phyloP scores from a whole-genome alignment of 2,797 vertebrate species.

The Poeciliopsis gracilis region DNA sequence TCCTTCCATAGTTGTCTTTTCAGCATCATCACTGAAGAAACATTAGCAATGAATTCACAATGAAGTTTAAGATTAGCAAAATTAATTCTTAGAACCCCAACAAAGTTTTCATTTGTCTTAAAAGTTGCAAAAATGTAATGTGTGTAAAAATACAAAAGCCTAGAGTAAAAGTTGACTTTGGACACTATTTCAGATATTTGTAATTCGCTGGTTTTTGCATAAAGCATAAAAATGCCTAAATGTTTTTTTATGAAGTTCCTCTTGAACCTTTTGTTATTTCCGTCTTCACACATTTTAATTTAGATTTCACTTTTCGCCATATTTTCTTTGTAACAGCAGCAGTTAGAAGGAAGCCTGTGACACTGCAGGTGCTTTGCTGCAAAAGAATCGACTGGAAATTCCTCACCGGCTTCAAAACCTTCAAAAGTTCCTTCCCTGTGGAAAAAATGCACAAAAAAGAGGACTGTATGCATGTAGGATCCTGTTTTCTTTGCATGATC shows the following conservation, averaged over 20 bases:
- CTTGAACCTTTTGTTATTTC: not conserved
- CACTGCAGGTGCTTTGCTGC: not conserved
- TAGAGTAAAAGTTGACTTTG: not conserved
- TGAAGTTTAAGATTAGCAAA: not conserved
- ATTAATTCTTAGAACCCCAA: not conserved
- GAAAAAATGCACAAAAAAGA: not conserved
- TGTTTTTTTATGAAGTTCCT: not conserved
- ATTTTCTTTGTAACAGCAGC: slow-evolving; percentile 12
- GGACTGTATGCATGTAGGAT: not conserved
- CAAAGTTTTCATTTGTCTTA: not conserved
- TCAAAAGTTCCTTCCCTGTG: slow-evolving; percentile 3
- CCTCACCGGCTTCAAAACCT: not conserved
- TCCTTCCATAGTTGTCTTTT: not conserved
- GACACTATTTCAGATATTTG: not conserved
- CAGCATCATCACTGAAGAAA: not conserved
- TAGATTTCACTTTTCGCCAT: not conserved
- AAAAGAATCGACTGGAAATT: not conserved
- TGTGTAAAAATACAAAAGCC: not conserved
- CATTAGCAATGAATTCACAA: not conserved
- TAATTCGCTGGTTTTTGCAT: not conserved
- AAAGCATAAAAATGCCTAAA: not conserved
- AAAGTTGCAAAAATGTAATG: not conserved
- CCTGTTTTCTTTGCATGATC: not conserved
- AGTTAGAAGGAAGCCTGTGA: not conserved
- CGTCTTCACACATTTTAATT: not conserved